Evolutionary conservation across 2,797 vertebrate species (phyloP).

Genomic region (Melanotaenia nigrans): DNA sequence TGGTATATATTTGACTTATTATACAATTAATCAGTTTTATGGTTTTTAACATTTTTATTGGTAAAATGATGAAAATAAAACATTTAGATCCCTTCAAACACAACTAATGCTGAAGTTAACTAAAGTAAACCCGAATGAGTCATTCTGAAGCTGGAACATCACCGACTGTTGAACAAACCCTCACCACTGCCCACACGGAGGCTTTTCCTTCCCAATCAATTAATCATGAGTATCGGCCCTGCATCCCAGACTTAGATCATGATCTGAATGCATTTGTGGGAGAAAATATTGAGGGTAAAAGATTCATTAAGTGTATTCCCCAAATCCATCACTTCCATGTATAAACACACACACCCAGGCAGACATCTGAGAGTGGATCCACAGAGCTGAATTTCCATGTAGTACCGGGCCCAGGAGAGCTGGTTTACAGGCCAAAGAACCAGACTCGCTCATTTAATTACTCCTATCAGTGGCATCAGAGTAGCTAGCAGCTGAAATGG

Average conservation of each 20-base stretch:
- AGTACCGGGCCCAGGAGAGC: constrained; percentile 71
- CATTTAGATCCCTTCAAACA: too few species aligned
- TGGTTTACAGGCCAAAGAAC: constrained; percentile 75
- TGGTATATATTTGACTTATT: too few species aligned
- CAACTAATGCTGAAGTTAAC: too few species aligned
- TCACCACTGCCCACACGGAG: constrained; percentile 12
- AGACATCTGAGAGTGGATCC: constrained; percentile 69
- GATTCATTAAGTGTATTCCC: constrained; percentile 68
- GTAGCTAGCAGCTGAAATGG: constrained; percentile 65
- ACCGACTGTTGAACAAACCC: constrained; percentile 23
- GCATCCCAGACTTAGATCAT: constrained; percentile 54
- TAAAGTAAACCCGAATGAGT: too few species aligned
- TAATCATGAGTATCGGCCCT: constrained; percentile 60
- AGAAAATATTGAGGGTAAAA: constrained; percentile 71
- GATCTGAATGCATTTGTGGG: constrained; percentile 58
- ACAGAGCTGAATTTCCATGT: constrained; percentile 71
- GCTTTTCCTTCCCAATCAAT: constrained; percentile 54
- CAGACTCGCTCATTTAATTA: constrained; percentile 76
- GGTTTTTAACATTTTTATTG: too few species aligned
- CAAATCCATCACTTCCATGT: constrained; percentile 48
- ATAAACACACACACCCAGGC: constrained; percentile 32
- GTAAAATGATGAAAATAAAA: too few species aligned
- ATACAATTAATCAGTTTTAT: too few species aligned
- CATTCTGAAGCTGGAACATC: too few species aligned
- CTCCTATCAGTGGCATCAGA: constrained; percentile 71